Evolutionary conservation across 2,888 invertebrate genomes (phyloP).

Genomic region (Diploptera punctata): DNA sequence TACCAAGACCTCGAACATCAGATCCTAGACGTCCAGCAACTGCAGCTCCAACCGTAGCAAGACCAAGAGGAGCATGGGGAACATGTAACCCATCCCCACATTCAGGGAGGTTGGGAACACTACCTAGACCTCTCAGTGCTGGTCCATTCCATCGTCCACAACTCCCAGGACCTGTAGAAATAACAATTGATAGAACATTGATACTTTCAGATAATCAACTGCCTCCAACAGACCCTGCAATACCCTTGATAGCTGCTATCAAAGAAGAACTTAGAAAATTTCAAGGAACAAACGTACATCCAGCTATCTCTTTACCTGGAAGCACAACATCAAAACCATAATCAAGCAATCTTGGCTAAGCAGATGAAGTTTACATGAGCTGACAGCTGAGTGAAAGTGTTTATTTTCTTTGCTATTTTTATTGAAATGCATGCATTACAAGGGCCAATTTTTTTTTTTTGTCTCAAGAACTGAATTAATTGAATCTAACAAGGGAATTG

Average conservation of each 20-base stretch:
- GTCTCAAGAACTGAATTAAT: too few relatives aligned
- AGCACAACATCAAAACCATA: constrained; percentile 12
- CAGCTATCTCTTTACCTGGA: constrained; percentile 20
- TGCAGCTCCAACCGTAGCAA: constrained; percentile 21
- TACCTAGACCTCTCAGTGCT: constrained; percentile 66
- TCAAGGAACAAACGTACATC: constrained; percentile 26
- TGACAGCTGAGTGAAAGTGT: too few relatives aligned
- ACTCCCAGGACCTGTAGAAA: constrained; percentile 54
- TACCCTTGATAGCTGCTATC: constrained; percentile 84
- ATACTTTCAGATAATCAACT: constrained; percentile 66
- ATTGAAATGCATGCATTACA: too few relatives aligned
- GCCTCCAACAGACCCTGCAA: constrained; percentile 72
- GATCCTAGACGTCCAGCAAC: constrained; percentile 36
- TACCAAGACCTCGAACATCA: constrained; percentile 41
- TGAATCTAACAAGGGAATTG: too few relatives aligned
- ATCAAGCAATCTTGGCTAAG: too few relatives aligned
- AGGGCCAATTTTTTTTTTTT: too few relatives aligned
- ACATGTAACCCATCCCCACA: constrained; percentile 31
- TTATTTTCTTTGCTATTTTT: too few relatives aligned
- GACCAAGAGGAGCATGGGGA: constrained; percentile 41
- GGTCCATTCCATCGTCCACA: constrained; percentile 66
- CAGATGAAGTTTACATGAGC: too few relatives aligned
- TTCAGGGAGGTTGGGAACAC: constrained; percentile 37
- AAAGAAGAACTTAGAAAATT: constrained; percentile 66
- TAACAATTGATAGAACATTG: constrained; percentile 55